Evolutionary conservation across 2,797 vertebrate genomes (phyloP), one percentile per base, ranked within the genome.

Genomic region (Lycodopsis pacificus): DNA sequence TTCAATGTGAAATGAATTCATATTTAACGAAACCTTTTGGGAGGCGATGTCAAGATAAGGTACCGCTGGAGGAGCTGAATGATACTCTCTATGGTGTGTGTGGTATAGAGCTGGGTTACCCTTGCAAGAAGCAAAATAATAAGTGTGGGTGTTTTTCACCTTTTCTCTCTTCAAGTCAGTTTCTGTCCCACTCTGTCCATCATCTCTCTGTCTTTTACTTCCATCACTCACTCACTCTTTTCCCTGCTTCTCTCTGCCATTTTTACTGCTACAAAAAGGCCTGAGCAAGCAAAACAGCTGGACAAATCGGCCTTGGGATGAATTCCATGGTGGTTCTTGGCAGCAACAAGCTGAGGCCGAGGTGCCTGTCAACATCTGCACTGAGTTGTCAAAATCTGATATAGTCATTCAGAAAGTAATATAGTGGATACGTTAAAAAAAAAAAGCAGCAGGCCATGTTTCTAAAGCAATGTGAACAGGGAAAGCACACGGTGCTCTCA

Each of bases 301-400:
- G 87, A 91, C 83, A 89, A 93, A 92, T 71, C 88, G 77, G 77
- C 58, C 73, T 83, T 86, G 89, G 89, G 88, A 93, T 83, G 70
- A 84, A 88, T 76, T 91, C 92, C 91, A 84, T 84, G 88, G 81
- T 91, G 88, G 85, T 76, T 93, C 59, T 88, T 93, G 90, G 90
- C 90, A 91, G 86, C 70, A 59, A 38, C 34, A 62, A 59, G 68
- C 73, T 71, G 74, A 86, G 82, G 79, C 88, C 53, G 63, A 86
- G 80, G 85, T 87, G 79, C 84, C 77, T 91, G 86, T 92, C 91
- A 90, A 86, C 89, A 90, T 94, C 91, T 93, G 87, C 82, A 86
- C 86, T 40, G 72, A 86, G 87, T 90, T 94, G 92, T 95, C 91
- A 92, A 87, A 94, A 88, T 94, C 90, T 80, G 88, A 94, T 87